Conservation (phyloP, 1,140 invertebrate genomes). For the Popillia japonica region DNA sequence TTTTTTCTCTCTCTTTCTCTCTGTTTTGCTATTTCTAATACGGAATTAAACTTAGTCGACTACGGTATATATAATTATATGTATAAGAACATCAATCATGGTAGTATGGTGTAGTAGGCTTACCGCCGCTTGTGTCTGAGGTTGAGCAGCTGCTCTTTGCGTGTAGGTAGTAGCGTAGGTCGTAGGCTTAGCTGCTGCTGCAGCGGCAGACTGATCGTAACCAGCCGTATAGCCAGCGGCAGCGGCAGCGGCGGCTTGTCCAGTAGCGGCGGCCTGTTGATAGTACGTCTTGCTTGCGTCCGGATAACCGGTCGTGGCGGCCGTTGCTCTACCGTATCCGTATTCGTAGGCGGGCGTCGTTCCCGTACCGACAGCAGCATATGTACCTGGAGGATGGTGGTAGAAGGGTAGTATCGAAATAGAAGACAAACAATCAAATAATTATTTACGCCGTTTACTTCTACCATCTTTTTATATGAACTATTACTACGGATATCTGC, state of each 20-base stretch:
- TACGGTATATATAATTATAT: no score
- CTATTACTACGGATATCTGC: no score
- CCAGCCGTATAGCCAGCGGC: constrained; percentile 70
- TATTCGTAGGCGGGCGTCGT: constrained; percentile 73
- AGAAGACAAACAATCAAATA: no score
- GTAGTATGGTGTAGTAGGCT: constrained; percentile 19
- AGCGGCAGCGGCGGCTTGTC: constrained; percentile 72
- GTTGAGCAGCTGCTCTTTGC: constrained; percentile 59
- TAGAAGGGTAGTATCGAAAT: constrained; percentile 44
- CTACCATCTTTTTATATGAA: no score
- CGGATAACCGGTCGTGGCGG: constrained; percentile 65
- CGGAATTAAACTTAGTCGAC: no score
- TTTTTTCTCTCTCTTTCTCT: no score
- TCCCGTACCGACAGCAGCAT: constrained; percentile 69
- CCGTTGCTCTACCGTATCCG: constrained; percentile 71
- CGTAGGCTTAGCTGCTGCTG: constrained; percentile 65
- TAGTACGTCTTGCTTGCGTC: constrained; percentile 74
- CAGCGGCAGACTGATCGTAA: constrained; percentile 71
- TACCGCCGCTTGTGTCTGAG: constrained; percentile 60
- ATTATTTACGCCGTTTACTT: no score
- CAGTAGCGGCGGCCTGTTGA: constrained; percentile 66
- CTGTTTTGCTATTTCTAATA: no score
- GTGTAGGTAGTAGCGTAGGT: constrained; percentile 67
- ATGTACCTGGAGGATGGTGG: constrained; percentile 68
- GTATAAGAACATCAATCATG: no score